Conservation (phyloP, 2,113 vertebrate genomes). For the Mustela nigripes region DNA sequence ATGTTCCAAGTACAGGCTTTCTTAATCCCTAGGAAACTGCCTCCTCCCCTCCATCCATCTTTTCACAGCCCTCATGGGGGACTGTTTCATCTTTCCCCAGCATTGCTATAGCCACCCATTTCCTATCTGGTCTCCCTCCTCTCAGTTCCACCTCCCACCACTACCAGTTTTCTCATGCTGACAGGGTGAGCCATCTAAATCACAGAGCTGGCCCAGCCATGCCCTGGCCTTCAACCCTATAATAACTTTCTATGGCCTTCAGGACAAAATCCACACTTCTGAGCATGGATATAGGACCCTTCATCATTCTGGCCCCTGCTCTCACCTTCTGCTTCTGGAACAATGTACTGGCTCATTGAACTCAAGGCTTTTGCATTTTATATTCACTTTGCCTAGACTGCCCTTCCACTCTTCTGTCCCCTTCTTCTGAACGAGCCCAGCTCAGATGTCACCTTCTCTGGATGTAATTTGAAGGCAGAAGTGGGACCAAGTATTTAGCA, state of each 20-base stretch:
- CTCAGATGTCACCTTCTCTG: neutral
- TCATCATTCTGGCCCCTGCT: neutral
- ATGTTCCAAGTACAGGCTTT: neutral
- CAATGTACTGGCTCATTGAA: neutral
- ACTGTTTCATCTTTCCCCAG: neutral
- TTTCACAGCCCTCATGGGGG: neutral
- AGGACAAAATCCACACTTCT: conserved; percentile 1
- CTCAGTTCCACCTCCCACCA: neutral
- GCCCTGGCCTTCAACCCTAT: neutral
- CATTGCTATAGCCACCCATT: neutral
- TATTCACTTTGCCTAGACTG: neutral
- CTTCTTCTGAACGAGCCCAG: neutral
- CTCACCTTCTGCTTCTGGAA: neutral
- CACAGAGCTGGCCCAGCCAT: neutral
- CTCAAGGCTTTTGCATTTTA: neutral
- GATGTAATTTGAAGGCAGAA: neutral
- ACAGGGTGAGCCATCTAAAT: conserved; percentile 2
- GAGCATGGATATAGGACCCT: neutral
- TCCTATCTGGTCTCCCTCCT: neutral
- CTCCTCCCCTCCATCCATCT: neutral
- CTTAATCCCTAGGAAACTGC: neutral
- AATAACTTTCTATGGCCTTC: neutral
- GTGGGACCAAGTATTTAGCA: neutral
- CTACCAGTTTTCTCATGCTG: neutral
- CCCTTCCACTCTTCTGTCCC: neutral